phyloP scores from a whole-genome alignment of 2,113 vertebrate species.

The Neolamprologus cancellatus region DNA sequence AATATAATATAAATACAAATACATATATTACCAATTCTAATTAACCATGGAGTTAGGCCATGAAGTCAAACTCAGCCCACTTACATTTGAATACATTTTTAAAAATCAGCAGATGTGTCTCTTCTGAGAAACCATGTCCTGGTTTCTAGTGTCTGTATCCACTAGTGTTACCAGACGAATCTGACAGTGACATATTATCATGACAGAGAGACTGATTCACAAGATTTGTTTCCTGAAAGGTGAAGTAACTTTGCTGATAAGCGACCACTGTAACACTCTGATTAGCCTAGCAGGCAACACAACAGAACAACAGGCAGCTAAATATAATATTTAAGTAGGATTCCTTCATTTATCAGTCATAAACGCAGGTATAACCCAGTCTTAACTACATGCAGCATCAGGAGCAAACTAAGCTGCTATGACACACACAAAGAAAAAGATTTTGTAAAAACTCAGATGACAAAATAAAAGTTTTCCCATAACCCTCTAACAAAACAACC shows the following conservation, averaged over 20 bases:
- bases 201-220: neutral
- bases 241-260: neutral
- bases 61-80: neutral
- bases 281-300: neutral
- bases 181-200: too few relatives aligned
- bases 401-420: neutral
- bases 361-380: neutral
- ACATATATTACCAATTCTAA: neutral
- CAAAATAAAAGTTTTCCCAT: neutral
- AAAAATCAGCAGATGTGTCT: neutral
- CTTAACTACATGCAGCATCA: neutral
- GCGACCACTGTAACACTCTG: neutral
- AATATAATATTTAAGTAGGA: neutral
- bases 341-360: neutral
- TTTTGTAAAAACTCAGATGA: neutral
- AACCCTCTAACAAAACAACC: neutral
- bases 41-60: neutral
- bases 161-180: neutral
- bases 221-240: neutral
- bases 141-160: neutral
- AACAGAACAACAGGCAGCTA: neutral
- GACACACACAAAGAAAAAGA: neutral
- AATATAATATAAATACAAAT: neutral
- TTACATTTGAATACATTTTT: neutral
- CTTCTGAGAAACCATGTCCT: neutral